phyloP scores from a whole-genome alignment of 1,140 invertebrate genomes.

The Diachasma alloeum region DNA sequence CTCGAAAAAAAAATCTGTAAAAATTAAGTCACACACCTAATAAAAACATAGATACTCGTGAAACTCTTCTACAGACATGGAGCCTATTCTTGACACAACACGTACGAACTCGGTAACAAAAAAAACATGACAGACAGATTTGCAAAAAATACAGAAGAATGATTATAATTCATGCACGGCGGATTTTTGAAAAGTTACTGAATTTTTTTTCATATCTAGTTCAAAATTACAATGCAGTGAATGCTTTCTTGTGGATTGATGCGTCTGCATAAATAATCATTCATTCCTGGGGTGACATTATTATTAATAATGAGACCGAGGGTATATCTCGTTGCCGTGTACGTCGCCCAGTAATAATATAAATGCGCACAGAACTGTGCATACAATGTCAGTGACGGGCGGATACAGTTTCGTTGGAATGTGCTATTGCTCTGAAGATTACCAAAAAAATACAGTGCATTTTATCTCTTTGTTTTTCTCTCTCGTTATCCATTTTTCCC shows the following conservation, averaged over 20 bases:
- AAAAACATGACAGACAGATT: too few species aligned
- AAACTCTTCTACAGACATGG: too few species aligned
- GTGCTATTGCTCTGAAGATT: neutral
- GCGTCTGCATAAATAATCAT: slow-evolving; percentile 14
- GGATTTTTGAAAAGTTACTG: neutral
- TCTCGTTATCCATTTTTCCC: too few species aligned
- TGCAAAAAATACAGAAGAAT: neutral
- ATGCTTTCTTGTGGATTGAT: neutral
- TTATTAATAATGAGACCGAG: neutral
- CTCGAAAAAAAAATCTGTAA: too few species aligned
- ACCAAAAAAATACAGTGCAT: neutral
- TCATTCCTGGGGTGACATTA: slow-evolving; percentile 5
- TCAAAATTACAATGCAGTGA: neutral
- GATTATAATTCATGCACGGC: neutral
- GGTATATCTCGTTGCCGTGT: neutral
- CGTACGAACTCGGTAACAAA: too few species aligned
- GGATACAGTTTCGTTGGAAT: neutral
- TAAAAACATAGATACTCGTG: too few species aligned
- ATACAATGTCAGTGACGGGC: neutral
- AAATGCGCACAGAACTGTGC: neutral
- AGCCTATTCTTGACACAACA: too few species aligned
- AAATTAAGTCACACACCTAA: too few species aligned
- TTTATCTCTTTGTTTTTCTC: neutral
- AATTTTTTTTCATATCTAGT: neutral
- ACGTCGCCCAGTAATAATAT: neutral